phyloP scores from a whole-genome alignment of 2,113 vertebrate species.

The Paradisaea rubra region DNA sequence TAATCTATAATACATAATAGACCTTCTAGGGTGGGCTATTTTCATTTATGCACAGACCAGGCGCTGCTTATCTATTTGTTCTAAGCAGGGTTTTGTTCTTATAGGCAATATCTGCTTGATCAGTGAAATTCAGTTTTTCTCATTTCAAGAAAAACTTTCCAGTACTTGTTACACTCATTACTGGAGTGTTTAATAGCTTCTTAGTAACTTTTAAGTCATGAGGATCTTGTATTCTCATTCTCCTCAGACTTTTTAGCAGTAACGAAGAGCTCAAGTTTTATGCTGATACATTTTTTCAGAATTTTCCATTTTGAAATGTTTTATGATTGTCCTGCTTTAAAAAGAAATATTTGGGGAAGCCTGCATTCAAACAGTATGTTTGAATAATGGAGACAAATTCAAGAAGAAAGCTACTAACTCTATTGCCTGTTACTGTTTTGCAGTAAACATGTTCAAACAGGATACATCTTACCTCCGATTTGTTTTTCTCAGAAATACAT shows the following conservation, averaged over 20 bases:
- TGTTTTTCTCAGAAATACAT: neutral
- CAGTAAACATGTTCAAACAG: neutral
- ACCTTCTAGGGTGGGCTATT: neutral
- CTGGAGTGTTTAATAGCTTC: neutral
- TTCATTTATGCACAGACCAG: neutral
- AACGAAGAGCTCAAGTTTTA: neutral
- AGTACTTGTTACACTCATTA: neutral
- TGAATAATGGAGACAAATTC: neutral
- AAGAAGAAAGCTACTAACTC: neutral
- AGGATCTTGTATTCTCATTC: neutral
- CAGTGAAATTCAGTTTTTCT: neutral
- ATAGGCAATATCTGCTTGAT: neutral
- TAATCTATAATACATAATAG: neutral
- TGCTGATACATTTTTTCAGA: neutral
- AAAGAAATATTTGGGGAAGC: neutral
- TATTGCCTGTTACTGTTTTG: neutral
- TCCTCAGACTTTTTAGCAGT: neutral
- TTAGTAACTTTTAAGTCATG: neutral
- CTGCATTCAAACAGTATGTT: neutral
- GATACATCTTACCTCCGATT: fast-evolving
- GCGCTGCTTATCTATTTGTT: neutral
- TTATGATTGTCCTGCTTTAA: neutral
- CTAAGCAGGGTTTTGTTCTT: neutral
- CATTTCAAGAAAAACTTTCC: neutral
- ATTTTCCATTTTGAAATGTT: neutral